Evolutionary conservation across 2,888 invertebrate genomes (phyloP).

Genomic region (Noctua janthe): DNA sequence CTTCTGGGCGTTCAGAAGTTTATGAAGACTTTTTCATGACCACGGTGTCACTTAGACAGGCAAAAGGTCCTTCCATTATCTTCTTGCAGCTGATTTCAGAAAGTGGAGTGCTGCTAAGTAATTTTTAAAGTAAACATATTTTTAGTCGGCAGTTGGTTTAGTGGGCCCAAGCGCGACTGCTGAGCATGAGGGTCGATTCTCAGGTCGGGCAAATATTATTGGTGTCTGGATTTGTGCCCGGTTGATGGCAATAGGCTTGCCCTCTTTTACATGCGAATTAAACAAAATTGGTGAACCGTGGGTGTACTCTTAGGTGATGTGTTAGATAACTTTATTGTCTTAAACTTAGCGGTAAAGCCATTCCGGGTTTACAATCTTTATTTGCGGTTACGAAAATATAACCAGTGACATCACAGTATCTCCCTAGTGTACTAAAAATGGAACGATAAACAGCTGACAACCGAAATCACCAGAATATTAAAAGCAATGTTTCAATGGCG

Average conservation of each 20-base stretch:
- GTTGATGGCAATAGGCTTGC: too few relatives aligned
- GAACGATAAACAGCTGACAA: slow-evolving; percentile 40
- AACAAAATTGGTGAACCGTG: too few relatives aligned
- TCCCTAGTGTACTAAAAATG: slow-evolving; percentile 11
- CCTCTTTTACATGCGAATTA: too few relatives aligned
- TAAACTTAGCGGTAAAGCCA: background rate
- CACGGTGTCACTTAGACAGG: background rate
- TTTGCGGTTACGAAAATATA: background rate
- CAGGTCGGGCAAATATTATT: too few relatives aligned
- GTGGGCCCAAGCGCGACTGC: too few relatives aligned
- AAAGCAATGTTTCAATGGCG: slow-evolving; percentile 64
- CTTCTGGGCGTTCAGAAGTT: background rate
- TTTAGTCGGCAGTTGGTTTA: background rate
- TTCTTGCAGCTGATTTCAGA: background rate
- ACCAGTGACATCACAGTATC: background rate
- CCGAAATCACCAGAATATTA: slow-evolving; percentile 57
- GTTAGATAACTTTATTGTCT: background rate
- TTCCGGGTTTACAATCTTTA: background rate
- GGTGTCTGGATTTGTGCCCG: too few relatives aligned
- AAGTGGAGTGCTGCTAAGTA: background rate
- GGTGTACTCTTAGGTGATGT: too few relatives aligned
- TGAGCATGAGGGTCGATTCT: too few relatives aligned
- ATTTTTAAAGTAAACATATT: background rate
- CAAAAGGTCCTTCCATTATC: background rate
- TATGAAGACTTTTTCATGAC: background rate